Evolutionary conservation across 2,888 invertebrate species (phyloP).

Genomic region (Leucophenga montana): DNA sequence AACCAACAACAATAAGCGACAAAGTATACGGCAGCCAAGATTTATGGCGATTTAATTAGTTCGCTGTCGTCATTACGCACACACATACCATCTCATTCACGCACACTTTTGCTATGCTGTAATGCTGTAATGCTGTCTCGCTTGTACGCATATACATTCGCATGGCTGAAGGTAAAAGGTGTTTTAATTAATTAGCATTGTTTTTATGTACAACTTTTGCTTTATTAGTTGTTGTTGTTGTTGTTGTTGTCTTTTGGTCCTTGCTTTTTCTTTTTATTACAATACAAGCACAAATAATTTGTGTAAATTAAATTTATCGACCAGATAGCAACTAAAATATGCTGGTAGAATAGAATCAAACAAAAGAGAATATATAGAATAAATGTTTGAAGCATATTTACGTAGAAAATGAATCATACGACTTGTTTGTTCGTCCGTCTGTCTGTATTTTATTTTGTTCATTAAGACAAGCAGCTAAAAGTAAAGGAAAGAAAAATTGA

Average conservation of each 20-base stretch:
- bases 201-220: constrained; percentile 58
- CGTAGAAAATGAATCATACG: constrained; percentile 60
- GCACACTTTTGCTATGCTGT: background rate
- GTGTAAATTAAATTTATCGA: constrained; percentile 67
- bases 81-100: background rate
- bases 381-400: constrained; percentile 41
- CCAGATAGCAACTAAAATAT: constrained; percentile 65
- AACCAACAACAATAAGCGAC: background rate
- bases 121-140: too few species aligned
- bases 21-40: constrained; percentile 38
- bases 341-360: background rate
- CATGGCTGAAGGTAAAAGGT: constrained; percentile 42
- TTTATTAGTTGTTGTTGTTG: constrained; percentile 12
- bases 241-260: too few species aligned
- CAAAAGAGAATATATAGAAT: constrained; percentile 16
- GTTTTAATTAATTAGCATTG: constrained; percentile 66
- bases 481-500: too few species aligned
- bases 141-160: constrained; percentile 33
- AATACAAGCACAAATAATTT: constrained; percentile 63
- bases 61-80: constrained; percentile 34
- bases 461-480: too few species aligned
- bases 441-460: too few species aligned
- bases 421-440: background rate
- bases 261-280: constrained; percentile 34
- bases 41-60: constrained; percentile 57